Conservation (phyloP, 2,113 vertebrate genomes). For the Stercorarius parasiticus region DNA sequence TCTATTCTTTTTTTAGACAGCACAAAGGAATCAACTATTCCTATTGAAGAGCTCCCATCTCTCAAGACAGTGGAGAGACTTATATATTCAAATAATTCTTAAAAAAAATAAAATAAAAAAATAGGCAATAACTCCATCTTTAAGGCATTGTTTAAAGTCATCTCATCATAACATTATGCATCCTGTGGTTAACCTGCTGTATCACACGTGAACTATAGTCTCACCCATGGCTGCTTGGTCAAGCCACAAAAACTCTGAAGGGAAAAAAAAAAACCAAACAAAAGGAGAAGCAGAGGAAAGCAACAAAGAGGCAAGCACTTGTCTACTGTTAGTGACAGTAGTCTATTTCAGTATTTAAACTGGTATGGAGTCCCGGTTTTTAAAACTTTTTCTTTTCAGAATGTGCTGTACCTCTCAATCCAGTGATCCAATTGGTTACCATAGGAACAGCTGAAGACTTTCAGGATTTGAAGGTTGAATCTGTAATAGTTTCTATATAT, state of each 20-base stretch:
- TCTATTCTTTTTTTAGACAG: background rate
- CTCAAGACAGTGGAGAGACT: background rate
- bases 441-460: conserved; percentile 19
- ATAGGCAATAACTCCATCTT: background rate
- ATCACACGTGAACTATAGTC: background rate
- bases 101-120: background rate
- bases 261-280: background rate
- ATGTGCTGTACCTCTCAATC: background rate
- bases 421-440: background rate
- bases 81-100: background rate
- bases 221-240: background rate
- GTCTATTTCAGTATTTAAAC: background rate
- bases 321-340: background rate
- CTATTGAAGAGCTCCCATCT: background rate
- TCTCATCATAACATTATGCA: background rate
- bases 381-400: background rate
- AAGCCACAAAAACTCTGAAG: background rate
- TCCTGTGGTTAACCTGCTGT: background rate
- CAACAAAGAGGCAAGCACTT: background rate
- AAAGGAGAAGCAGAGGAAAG: background rate
- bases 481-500: background rate
- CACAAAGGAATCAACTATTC: background rate
- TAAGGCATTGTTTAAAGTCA: background rate
- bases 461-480: conserved; percentile 4
- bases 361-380: background rate